Conservation (phyloP, 2,888 invertebrate species). For the Drosophila birchii region DNA sequence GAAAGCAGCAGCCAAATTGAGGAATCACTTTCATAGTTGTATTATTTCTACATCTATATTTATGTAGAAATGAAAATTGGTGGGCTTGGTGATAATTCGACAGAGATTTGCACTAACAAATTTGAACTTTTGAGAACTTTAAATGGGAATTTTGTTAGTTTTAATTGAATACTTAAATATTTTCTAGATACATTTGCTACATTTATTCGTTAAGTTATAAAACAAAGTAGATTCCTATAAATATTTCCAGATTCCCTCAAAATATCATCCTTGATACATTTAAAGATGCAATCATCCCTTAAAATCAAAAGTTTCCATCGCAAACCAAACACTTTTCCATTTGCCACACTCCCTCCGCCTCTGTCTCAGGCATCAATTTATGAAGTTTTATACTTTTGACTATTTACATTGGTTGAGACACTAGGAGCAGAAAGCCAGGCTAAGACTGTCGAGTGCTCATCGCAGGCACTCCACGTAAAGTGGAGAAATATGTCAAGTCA, state of each 20-base stretch:
- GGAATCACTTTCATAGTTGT: conserved; percentile 25
- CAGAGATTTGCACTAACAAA: not conserved
- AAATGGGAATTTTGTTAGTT: not conserved
- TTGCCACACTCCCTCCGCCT: not conserved
- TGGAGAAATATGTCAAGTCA: conserved; percentile 45
- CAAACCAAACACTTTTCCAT: conserved; percentile 24
- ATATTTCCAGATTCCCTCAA: no score
- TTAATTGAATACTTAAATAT: not conserved
- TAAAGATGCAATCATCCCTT: conserved; percentile 26
- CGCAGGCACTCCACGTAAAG: conserved; percentile 34
- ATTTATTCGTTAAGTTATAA: not conserved
- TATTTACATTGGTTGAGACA: conserved; percentile 41
- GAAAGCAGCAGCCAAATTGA: conserved; percentile 15
- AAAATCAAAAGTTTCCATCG: conserved; percentile 31
- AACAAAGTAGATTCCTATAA: not conserved
- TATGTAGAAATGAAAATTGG: not conserved
- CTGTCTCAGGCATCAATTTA: conserved; percentile 22
- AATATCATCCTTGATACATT: conserved; percentile 6
- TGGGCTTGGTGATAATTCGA: not conserved
- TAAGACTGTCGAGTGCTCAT: conserved; percentile 31
- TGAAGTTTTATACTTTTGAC: conserved; percentile 45
- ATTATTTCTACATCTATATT: not conserved
- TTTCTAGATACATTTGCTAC: not conserved
- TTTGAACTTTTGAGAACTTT: not conserved
- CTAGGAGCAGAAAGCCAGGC: conserved; percentile 35